Evolutionary conservation across 2,888 invertebrate species (phyloP).

Genomic region (Pinctada fucata): DNA sequence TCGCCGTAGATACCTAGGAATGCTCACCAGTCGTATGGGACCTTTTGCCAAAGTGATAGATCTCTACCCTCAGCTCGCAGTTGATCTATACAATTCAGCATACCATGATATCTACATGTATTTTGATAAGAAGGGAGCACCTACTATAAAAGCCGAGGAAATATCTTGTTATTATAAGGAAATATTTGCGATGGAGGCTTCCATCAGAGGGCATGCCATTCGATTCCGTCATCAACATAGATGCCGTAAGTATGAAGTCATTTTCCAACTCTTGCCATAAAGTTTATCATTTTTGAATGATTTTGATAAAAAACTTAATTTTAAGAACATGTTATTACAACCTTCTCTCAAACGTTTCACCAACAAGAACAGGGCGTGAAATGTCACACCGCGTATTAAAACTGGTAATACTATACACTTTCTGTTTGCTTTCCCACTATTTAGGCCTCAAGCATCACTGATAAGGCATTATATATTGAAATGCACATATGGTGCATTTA

Average conservation of each 20-base stretch:
- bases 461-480: too few relatives aligned
- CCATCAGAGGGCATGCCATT: background rate
- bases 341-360: too few relatives aligned
- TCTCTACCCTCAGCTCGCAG: background rate
- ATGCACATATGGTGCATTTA: too few relatives aligned
- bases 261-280: too few relatives aligned
- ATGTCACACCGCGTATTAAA: too few relatives aligned
- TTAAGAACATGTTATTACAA: too few relatives aligned
- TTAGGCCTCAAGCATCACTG: too few relatives aligned
- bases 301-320: too few relatives aligned
- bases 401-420: too few relatives aligned
- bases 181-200: background rate
- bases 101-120: background rate
- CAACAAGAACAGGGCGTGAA: too few relatives aligned
- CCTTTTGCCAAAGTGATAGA: background rate
- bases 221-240: background rate
- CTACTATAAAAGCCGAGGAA: background rate
- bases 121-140: background rate
- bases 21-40: background rate
- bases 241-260: background rate
- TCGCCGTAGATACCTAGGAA: background rate
- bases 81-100: background rate
- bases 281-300: too few relatives aligned
- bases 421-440: too few relatives aligned
- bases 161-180: background rate